Conservation (phyloP, 2,113 vertebrate genomes). For the Erythrolamprus reginae region DNA sequence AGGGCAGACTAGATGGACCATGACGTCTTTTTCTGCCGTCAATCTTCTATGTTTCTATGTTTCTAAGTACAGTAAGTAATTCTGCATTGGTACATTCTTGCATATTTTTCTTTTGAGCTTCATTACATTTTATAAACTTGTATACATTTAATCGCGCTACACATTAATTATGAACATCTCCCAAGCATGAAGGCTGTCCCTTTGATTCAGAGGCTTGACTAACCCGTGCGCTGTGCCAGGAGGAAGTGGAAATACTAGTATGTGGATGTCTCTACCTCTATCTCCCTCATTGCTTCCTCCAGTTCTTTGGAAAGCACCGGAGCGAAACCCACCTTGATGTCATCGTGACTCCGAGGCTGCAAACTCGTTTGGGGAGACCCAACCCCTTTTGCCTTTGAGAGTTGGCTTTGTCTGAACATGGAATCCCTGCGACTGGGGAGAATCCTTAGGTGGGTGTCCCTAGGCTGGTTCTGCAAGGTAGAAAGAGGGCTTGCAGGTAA, state of each 20-base stretch:
- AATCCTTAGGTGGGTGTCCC: conserved; percentile 13
- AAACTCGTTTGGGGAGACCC: not conserved
- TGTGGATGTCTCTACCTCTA: not conserved
- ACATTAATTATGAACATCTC: not conserved
- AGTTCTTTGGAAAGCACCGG: accelerated
- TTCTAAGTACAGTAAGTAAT: too few species aligned
- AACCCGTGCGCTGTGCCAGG: not conserved
- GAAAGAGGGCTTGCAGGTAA: conserved; percentile 13
- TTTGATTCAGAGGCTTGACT: not conserved
- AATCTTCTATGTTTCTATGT: too few species aligned
- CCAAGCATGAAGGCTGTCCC: too few species aligned
- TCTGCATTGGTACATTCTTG: too few species aligned
- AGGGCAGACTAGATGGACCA: too few species aligned
- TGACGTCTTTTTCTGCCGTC: too few species aligned
- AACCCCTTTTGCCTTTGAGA: conserved; percentile 6
- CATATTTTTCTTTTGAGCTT: too few species aligned
- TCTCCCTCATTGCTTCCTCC: conserved; percentile 13
- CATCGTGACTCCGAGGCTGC: not conserved
- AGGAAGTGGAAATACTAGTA: conserved; percentile 35
- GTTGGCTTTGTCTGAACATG: conserved; percentile 12
- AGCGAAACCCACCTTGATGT: not conserved
- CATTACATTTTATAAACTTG: too few species aligned
- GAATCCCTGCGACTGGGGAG: not conserved
- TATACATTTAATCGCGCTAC: too few species aligned
- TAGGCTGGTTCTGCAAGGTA: conserved; percentile 5